Conservation (phyloP, 2,888 invertebrate species). For the Prionchulus punctatus region DNA sequence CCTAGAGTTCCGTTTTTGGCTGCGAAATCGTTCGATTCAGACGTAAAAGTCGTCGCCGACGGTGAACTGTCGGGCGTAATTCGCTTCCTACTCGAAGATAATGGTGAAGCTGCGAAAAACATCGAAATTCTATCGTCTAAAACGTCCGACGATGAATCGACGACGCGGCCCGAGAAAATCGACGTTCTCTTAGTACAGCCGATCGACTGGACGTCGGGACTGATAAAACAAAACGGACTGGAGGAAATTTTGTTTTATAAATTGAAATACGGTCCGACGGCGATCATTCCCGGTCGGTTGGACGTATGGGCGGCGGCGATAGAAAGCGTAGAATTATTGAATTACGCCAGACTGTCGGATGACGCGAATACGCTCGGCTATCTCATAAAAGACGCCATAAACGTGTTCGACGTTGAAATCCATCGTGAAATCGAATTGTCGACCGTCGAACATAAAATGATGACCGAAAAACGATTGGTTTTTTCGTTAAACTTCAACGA, state of each 20-base stretch:
- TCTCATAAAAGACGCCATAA: conserved; percentile 27
- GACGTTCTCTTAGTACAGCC: background rate
- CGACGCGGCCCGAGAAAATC: no score
- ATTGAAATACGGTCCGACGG: background rate
- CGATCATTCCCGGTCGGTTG: background rate
- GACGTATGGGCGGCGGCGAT: background rate
- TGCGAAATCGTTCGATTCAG: background rate
- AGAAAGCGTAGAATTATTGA: background rate
- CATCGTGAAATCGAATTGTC: conserved; percentile 27
- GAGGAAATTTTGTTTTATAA: background rate
- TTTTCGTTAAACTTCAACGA: no score
- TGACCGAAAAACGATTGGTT: no score
- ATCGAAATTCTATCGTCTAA: background rate
- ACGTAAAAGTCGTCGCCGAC: background rate
- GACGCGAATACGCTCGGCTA: conserved; percentile 21
- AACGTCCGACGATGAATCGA: no score
- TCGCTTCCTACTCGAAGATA: background rate
- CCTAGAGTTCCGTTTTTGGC: background rate
- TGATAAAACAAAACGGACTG: background rate
- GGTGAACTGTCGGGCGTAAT: background rate
- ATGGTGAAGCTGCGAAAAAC: background rate
- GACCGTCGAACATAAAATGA: no score
- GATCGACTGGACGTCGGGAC: background rate
- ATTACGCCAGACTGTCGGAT: background rate
- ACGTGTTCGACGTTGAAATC: conserved; percentile 28